These are phyloP conservation scores for Leiothrix lutea DNA, from an alignment of 2,113 vertebrate genomes.

Conservation along the genomic window DNA sequence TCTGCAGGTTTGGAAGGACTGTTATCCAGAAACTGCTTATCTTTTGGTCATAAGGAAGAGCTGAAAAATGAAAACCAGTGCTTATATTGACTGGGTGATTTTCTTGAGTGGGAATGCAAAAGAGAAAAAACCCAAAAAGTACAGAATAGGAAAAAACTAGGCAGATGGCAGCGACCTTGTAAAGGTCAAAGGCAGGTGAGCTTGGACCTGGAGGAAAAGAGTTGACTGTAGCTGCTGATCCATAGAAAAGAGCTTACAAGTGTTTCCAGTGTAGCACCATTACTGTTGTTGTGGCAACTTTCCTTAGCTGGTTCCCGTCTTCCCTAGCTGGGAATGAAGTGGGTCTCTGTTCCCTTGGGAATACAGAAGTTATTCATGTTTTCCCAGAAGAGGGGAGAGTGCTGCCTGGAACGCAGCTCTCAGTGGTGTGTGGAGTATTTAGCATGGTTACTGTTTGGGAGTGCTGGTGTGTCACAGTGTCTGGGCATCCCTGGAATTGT, in stretches of 20 bases:
- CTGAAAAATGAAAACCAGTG: background rate
- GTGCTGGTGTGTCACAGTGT: background rate
- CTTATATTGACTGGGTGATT: background rate
- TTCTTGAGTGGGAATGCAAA: background rate
- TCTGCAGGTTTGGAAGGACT: background rate
- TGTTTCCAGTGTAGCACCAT: background rate
- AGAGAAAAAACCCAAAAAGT: background rate
- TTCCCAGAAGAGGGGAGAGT: background rate
- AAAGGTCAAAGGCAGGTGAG: background rate
- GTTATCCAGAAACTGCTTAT: background rate
- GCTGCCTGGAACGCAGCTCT: background rate
- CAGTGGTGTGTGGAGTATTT: background rate
- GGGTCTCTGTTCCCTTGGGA: constrained; percentile 7
- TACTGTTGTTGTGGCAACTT: background rate
- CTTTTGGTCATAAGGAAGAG: background rate
- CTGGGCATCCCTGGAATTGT: constrained; percentile 10
- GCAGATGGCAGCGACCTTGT: background rate
- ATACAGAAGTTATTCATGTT: background rate
- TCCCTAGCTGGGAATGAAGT: background rate
- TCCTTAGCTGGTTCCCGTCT: background rate
- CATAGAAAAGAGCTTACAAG: background rate
- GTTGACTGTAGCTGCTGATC: background rate
- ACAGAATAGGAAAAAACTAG: background rate
- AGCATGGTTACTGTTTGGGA: background rate
- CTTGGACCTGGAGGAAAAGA: background rate